These are phyloP conservation scores for Lophius americanus DNA, from an alignment of 2,797 vertebrate genomes.

Conservation along the genomic window DNA sequence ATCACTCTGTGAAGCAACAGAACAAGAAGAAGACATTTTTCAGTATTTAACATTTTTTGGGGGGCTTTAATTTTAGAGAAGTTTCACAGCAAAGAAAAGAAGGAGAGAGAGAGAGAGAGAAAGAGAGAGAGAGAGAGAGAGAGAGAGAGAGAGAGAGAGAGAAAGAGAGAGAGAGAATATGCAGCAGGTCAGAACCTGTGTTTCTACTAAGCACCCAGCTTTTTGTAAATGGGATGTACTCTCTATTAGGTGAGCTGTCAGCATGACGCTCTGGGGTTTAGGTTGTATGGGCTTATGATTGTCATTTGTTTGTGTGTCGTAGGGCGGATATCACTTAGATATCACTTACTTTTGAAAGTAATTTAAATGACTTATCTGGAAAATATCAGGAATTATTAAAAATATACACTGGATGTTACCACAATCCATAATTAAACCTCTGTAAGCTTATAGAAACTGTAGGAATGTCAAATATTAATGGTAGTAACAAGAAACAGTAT, in stretches of 20 bases:
- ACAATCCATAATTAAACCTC: neutral
- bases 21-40: constrained; percentile 1
- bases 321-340: neutral
- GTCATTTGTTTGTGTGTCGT: neutral
- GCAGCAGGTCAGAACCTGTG: no score
- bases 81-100: no score
- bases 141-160: no score
- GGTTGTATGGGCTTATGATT: no score
- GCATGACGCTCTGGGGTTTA: neutral
- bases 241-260: no score
- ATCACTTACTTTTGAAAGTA: neutral
- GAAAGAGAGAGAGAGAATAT: no score
- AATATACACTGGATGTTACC: neutral
- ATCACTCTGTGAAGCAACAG: constrained; percentile 83
- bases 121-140: no score
- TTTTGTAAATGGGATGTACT: no score
- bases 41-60: no score
- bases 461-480: neutral
- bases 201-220: no score
- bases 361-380: neutral
- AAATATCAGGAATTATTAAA: neutral
- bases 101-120: no score
- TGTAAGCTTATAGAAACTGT: neutral
- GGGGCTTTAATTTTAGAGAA: no score
- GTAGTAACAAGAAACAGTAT: neutral